Percentiles rank a stretch among this genome's conserved stretches.
Conservation (phyloP, 2,797 vertebrate genomes). For the Gephyroberyx darwinii region DNA sequence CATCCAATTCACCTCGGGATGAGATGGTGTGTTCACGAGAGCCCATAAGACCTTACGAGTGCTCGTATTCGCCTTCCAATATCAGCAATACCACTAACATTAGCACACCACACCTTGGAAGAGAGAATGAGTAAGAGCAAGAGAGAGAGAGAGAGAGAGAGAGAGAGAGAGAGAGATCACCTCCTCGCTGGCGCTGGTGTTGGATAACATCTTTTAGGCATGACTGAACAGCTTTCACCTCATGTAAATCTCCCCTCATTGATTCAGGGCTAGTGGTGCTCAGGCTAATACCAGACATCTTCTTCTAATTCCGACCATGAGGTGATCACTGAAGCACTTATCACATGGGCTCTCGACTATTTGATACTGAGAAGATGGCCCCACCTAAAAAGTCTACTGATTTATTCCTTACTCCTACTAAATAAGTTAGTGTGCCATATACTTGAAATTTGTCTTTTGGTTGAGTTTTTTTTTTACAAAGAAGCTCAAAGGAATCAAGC, state of each 20-base stretch:
- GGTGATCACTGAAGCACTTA: constrained; percentile 20
- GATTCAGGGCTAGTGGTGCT: constrained; percentile 67
- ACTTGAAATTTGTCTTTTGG: not conserved
- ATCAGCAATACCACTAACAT: constrained; percentile 44
- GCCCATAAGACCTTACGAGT: constrained; percentile 54
- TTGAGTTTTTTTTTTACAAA: not conserved
- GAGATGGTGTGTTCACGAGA: constrained; percentile 49
- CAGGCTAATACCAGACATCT: constrained; percentile 67
- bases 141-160: not conserved
- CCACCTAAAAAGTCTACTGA: too few relatives aligned
- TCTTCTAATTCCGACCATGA: constrained; percentile 24
- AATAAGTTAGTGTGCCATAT: not conserved
- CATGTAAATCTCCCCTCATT: constrained; percentile 66
- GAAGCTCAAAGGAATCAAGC: not conserved
- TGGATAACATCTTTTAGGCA: constrained; percentile 61
- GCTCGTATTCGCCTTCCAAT: constrained; percentile 45
- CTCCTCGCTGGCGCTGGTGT: constrained; percentile 8
- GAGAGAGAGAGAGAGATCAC: constrained; percentile 8
- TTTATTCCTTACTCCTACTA: not conserved
- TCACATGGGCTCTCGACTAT: constrained; percentile 10
- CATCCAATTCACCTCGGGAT: constrained; percentile 54
- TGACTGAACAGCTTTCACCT: constrained; percentile 66
- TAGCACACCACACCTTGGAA: constrained; percentile 30
- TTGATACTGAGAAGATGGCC: constrained; percentile 5
- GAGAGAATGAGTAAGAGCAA: constrained; percentile 6